Evolutionary conservation across 92 coral and sea anemone genomes (phyloP).

Genomic region (Porites divaricata): DNA sequence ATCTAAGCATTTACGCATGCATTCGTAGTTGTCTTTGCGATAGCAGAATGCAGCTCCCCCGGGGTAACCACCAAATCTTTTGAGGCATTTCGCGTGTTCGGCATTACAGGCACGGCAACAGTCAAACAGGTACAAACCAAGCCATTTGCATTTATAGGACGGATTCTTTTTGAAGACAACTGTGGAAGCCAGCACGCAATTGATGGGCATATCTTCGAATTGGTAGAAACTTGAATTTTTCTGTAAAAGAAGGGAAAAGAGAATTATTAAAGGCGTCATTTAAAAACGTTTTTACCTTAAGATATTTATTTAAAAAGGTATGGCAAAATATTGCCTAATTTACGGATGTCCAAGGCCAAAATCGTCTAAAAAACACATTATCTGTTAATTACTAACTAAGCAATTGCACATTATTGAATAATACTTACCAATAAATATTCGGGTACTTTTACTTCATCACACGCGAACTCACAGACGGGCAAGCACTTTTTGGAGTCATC

Average conservation of each 20-base stretch:
- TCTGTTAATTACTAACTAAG: too few species aligned
- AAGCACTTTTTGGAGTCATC: constrained; percentile 27
- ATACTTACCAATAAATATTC: constrained; percentile 12
- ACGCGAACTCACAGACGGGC: constrained; percentile 6
- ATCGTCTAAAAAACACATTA: too few species aligned
- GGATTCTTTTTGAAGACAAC: constrained; percentile 5
- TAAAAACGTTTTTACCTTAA: too few species aligned
- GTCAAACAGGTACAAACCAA: constrained; percentile 17
- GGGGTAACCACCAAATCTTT: neutral
- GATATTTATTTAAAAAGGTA: too few species aligned
- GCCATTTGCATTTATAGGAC: neutral
- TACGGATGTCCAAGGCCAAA: too few species aligned
- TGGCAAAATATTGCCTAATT: too few species aligned
- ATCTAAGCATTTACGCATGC: constrained; percentile 15
- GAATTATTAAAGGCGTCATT: neutral
- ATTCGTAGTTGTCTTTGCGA: constrained; percentile 13
- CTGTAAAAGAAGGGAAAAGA: neutral
- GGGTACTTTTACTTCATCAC: neutral
- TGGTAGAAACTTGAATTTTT: neutral
- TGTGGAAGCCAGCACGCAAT: constrained; percentile 28
- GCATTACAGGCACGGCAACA: constrained; percentile 41
- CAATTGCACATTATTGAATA: too few species aligned
- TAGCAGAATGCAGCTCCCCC: constrained; percentile 27
- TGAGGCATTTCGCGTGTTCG: neutral
- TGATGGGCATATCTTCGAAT: neutral